Conservation (phyloP, 2,797 vertebrate species). For the Coracias cyanogaster region DNA sequence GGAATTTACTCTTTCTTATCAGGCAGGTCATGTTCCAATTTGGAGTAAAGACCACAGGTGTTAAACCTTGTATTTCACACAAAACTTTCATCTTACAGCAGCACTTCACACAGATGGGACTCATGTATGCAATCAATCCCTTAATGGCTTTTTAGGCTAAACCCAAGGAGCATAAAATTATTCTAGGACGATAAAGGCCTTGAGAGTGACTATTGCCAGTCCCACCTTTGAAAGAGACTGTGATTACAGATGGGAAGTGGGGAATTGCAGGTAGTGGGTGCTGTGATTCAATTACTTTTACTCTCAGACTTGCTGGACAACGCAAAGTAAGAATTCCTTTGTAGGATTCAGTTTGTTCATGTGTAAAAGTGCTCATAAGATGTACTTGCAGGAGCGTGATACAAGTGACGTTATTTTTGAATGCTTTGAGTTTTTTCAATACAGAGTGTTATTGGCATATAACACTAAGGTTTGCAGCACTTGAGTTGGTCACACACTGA, state of each 20-base stretch:
- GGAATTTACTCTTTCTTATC: neutral
- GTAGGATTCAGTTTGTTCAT: neutral
- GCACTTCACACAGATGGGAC: neutral
- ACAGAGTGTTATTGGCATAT: neutral
- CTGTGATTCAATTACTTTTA: neutral
- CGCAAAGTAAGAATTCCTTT: neutral
- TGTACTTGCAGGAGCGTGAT: neutral
- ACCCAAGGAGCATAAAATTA: neutral
- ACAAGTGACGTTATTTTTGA: neutral
- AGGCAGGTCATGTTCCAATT: neutral
- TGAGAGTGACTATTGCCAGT: neutral
- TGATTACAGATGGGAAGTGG: neutral
- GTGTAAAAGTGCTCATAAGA: neutral
- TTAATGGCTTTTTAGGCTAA: neutral
- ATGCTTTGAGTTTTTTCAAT: neutral
- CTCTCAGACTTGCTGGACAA: fast-evolving
- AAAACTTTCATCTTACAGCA: neutral
- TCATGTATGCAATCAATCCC: neutral
- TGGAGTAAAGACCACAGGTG: fast-evolving
- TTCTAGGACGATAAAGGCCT: neutral
- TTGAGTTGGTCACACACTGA: neutral
- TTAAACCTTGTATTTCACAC: neutral
- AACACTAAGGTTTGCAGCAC: neutral
- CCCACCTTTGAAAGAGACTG: neutral
- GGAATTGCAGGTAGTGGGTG: neutral